Base-by-base conservation (phyloP, 1,140 invertebrate species). In the Euura saliciscinereae region DNA sequence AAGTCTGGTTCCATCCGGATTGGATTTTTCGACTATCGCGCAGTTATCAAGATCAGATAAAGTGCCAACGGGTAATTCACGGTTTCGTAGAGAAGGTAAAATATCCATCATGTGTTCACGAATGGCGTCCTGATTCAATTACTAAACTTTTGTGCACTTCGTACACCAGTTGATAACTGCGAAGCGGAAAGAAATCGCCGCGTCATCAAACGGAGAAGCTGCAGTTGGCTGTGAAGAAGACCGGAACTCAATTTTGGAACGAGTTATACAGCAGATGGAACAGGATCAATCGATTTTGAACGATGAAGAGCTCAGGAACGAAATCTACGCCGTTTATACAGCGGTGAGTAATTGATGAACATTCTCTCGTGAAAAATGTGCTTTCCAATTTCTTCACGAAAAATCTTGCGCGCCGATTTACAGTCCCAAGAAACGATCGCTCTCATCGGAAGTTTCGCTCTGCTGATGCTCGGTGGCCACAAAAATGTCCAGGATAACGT, bases 351-450 rank as follows among this genome's bases (percentile, higher is more conserved):
- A 59, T 11, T 28, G 28, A 4, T 0, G 28, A 1, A 28, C 28
- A 28, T 28, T 28, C 28, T 28, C 28, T 28, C 1, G 28, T 1
- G 1, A 28, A 28, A 28, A 28, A 28, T 28, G 28, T 28, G 28
- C 28, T 59, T 59, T 6, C 10, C 3, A 3, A 8, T 11, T n/a
- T 59, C 13, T 59, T 59, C 8, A 59, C 51, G 51, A 6, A 6
- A 65, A 28, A 28, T 28, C 28, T 28, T 28, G 28, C 28, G 28
- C 28, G 8, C 65, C 43, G 68, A 44, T 91, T 91, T 91, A 76
- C 86, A 93, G 91, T 93, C 93, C 69, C 93, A 94, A 84, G 93
- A 94, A 80, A 94, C 93, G n/a, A 82, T 85, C 4, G 85, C 84
- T 4, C 85, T 88, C 44, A 88, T 89, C 44, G 73, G 84, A 6